Evolutionary conservation across 2,797 vertebrate genomes (phyloP), one percentile per base, ranked within the genome.

Genomic region (Semotilus atromaculatus): DNA sequence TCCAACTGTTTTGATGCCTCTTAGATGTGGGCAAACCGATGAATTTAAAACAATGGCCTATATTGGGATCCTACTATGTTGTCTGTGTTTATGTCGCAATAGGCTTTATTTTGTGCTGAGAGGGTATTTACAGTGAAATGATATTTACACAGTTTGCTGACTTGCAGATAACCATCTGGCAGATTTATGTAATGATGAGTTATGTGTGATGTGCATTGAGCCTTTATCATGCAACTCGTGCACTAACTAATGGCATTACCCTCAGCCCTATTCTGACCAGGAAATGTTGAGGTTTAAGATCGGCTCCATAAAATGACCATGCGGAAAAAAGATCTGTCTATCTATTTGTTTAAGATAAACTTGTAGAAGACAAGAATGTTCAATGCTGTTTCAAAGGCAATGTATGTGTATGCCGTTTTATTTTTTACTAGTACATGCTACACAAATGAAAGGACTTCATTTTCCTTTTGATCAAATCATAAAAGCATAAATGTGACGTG

Each of bases 81-180:
- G 36, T 80, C 45, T 23, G 60, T n/a, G 23, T 58, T 21, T 29
- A 55, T 74, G 68, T 79, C 48, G 36, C 60, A 83, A 86, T 80
- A 64, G 48, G 70, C 51, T 74, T 68, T 40, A 71, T 84, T 79
- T 84, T 79, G 75, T 77, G 82, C 82, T 77, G 48, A 83, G 45
- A 34, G 29, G 38, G 26, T 13, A 71, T 84, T 78, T 70, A 43
- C 62, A 77, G 18, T 55, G 7, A 64, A 38, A 31, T 26, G 81
- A 80, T 74, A 79, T 75, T 66, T 45, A 71, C 26, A 31, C 48
- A 62, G 3, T 58, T 45, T 62, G 74, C 82, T 78, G 82, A 60
- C 74, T 79, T 58, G 53, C 75, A 68, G 45, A 77, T 70, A 67
- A 55, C 72, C 64, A 79, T 71, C 64, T 45, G 82, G 7, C 36